Percentiles rank a stretch among this genome's conserved stretches.
Evolutionary conservation across 2,113 vertebrate genomes (phyloP).

Genomic region (Aix galericulata): DNA sequence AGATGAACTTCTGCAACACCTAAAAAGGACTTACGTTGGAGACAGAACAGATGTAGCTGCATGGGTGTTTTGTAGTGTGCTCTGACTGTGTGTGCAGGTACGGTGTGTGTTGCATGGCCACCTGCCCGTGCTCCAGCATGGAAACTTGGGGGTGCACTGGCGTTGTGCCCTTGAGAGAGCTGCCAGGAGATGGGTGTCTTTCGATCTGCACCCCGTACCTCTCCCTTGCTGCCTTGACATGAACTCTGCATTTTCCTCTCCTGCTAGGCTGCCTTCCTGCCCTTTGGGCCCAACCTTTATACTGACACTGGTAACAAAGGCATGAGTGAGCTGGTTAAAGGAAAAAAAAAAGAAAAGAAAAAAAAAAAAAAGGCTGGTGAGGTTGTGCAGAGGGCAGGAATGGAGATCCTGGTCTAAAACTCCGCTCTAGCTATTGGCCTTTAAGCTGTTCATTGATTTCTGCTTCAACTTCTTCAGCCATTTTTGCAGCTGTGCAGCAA

Average conservation of each 20-base stretch:
- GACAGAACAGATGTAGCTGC: not conserved
- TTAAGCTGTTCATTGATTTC: not conserved
- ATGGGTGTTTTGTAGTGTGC: not conserved
- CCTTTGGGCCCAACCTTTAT: not conserved
- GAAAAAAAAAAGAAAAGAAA: no score
- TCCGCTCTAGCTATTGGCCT: not conserved
- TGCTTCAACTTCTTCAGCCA: not conserved
- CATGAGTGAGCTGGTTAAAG: not conserved
- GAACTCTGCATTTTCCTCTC: not conserved
- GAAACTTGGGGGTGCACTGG: accelerated
- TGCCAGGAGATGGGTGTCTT: not conserved
- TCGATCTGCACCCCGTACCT: not conserved
- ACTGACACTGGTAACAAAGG: not conserved
- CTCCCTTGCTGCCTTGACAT: not conserved
- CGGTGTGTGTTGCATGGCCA: not conserved
- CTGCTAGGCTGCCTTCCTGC: not conserved
- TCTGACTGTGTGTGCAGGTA: accelerated
- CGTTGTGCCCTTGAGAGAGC: not conserved
- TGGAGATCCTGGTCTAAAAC: not conserved
- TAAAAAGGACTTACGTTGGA: not conserved
- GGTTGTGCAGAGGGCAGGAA: not conserved
- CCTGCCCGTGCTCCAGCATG: not conserved
- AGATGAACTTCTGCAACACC: not conserved
- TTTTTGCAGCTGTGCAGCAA: not conserved
- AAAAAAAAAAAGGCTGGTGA: not conserved